Evolutionary conservation across 1,140 invertebrate genomes (phyloP).

Genomic region (Cydia splendana): DNA sequence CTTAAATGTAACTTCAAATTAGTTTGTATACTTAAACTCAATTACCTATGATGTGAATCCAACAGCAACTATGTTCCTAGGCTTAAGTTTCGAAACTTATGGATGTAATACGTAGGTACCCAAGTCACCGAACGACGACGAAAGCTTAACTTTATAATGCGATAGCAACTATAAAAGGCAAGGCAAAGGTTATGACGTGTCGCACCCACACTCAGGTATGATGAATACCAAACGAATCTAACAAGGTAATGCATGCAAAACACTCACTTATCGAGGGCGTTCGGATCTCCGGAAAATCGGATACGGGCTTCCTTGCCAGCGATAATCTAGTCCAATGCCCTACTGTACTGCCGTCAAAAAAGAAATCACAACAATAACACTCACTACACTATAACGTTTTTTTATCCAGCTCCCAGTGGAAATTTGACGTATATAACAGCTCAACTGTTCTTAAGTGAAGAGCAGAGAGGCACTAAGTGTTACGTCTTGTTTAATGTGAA

Average conservation of each 20-base stretch:
- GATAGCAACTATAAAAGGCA: slow-evolving; percentile 49
- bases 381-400: slow-evolving; percentile 56
- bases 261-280: slow-evolving; percentile 66
- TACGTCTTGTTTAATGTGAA: slow-evolving; percentile 50
- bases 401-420: not conserved
- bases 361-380: slow-evolving; percentile 75
- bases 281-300: slow-evolving; percentile 59
- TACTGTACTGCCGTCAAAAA: slow-evolving; percentile 57
- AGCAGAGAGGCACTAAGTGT: slow-evolving; percentile 68
- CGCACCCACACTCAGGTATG: slow-evolving; percentile 55
- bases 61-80: not conserved
- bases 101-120: not conserved
- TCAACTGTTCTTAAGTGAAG: slow-evolving; percentile 74
- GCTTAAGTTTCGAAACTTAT: not conserved
- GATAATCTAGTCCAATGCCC: slow-evolving; percentile 63
- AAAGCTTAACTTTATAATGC: slow-evolving; percentile 8
- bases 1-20: no score
- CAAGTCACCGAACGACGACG: not conserved
- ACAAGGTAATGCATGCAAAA: slow-evolving; percentile 64
- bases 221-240: slow-evolving; percentile 56
- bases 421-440: slow-evolving; percentile 36
- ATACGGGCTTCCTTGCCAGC: slow-evolving; percentile 55
- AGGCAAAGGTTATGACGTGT: slow-evolving; percentile 66
- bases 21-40: not conserved
- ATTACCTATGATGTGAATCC: not conserved